A percentile compares a stretch with the other conserved stretches of the same genome.
Conservation (phyloP, 2,888 invertebrate genomes). For the Amblyteles armatorius region DNA sequence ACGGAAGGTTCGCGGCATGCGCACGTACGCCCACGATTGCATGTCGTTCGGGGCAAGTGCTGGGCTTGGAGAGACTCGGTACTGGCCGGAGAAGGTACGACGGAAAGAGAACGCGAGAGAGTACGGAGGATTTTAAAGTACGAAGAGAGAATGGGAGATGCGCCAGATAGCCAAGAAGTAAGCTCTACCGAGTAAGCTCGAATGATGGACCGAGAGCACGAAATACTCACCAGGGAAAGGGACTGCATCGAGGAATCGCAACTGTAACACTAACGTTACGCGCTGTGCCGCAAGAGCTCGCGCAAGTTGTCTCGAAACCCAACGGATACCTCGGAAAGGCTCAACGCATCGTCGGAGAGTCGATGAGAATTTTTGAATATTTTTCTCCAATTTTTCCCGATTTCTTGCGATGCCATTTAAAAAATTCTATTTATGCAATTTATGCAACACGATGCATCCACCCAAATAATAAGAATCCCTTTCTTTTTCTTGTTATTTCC, state of each 20-base stretch:
- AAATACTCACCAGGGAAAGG: constrained; percentile 19
- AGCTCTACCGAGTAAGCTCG: constrained; percentile 49
- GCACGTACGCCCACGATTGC: constrained; percentile 63
- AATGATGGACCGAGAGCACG: constrained; percentile 56
- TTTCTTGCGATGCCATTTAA: no score
- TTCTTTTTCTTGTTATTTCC: no score
- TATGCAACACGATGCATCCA: no score
- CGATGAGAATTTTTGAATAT: no score
- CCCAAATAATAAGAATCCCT: no score
- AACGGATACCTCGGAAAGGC: neutral
- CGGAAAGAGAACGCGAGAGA: constrained; percentile 49
- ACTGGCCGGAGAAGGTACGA: constrained; percentile 33
- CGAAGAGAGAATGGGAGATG: constrained; percentile 35
- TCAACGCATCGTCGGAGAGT: no score
- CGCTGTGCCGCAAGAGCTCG: neutral
- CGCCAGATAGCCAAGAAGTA: constrained; percentile 48
- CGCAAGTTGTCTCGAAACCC: neutral
- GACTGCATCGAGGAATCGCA: constrained; percentile 21
- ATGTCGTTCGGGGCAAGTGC: constrained; percentile 62
- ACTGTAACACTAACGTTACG: neutral
- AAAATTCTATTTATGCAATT: no score
- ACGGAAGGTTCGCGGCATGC: constrained; percentile 36
- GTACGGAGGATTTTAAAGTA: constrained; percentile 26
- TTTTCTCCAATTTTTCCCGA: no score
- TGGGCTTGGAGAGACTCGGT: constrained; percentile 26